phyloP scores from a whole-genome alignment of 2,888 invertebrate species.

The Steinernema hermaphroditum region DNA sequence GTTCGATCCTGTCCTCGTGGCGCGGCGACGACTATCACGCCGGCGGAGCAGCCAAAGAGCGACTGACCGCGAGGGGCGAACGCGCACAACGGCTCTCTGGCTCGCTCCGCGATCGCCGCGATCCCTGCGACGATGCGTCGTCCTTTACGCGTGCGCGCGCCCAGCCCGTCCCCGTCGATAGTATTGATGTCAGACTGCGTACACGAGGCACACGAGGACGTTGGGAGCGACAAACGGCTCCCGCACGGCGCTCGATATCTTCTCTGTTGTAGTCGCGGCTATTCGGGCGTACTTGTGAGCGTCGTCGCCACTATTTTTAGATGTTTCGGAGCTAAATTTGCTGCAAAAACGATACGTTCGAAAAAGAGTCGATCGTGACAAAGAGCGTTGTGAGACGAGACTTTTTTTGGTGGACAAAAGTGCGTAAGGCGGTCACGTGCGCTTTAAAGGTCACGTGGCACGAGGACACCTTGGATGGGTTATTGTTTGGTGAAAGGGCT shows the following conservation, averaged over 20 bases:
- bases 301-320: too few species aligned
- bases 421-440: too few species aligned
- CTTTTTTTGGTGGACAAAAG: too few species aligned
- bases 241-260: neutral
- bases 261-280: neutral
- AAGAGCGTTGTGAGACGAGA: too few species aligned
- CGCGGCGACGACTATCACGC: neutral
- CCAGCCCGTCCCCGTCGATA: conserved; percentile 30
- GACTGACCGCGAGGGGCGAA: conserved; percentile 26
- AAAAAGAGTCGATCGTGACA: too few species aligned
- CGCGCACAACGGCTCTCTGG: neutral
- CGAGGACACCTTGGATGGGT: too few species aligned
- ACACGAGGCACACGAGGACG: neutral
- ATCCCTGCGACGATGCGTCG: neutral
- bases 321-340: too few species aligned
- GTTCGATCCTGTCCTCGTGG: conserved; percentile 8
- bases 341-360: too few species aligned
- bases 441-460: too few species aligned
- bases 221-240: conserved; percentile 1
- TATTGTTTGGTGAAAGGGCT: too few species aligned
- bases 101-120: conserved; percentile 5
- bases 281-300: too few species aligned
- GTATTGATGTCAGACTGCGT: conserved; percentile 24
- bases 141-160: conserved; percentile 7
- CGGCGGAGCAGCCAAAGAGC: neutral